Percentiles rank a stretch among this genome's conserved stretches.
Evolutionary conservation across 2,113 vertebrate species (phyloP).

Genomic region (Epinephelus moara): DNA sequence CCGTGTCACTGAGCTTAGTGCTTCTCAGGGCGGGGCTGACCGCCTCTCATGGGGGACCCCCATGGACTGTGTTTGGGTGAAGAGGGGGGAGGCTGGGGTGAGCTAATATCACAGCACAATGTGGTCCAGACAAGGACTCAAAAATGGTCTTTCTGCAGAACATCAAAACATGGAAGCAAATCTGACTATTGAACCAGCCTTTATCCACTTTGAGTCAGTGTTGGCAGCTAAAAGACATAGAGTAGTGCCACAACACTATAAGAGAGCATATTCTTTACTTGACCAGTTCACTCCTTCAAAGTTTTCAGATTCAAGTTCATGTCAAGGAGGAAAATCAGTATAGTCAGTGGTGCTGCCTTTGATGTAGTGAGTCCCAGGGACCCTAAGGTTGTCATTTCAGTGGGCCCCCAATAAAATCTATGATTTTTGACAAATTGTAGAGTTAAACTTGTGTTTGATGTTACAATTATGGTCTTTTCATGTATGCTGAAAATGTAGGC

Average conservation of each 20-base stretch:
- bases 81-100: constrained; percentile 41
- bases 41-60: constrained; percentile 62
- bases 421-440: too few species aligned
- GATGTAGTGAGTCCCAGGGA: too few species aligned
- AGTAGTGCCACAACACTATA: background rate
- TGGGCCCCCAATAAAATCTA: too few species aligned
- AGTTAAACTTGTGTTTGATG: too few species aligned
- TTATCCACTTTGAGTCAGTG: constrained; percentile 42
- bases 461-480: too few species aligned
- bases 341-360: too few species aligned
- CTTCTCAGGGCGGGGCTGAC: constrained; percentile 64
- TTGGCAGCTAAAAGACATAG: constrained; percentile 58
- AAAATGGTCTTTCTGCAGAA: constrained; percentile 51
- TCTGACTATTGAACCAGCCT: constrained; percentile 70
- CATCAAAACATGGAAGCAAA: constrained; percentile 67
- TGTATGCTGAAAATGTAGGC: too few species aligned
- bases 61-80: constrained; percentile 61
- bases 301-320: constrained; percentile 31
- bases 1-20: constrained; percentile 79
- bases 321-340: background rate
- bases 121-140: constrained; percentile 39
- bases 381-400: too few species aligned
- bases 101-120: constrained; percentile 58
- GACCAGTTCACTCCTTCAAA: constrained; percentile 20
- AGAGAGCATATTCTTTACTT: constrained; percentile 24